These are phyloP conservation scores for Chaenogobius annularis DNA, from an alignment of 2,113 vertebrate genomes.

Conservation along the genomic window DNA sequence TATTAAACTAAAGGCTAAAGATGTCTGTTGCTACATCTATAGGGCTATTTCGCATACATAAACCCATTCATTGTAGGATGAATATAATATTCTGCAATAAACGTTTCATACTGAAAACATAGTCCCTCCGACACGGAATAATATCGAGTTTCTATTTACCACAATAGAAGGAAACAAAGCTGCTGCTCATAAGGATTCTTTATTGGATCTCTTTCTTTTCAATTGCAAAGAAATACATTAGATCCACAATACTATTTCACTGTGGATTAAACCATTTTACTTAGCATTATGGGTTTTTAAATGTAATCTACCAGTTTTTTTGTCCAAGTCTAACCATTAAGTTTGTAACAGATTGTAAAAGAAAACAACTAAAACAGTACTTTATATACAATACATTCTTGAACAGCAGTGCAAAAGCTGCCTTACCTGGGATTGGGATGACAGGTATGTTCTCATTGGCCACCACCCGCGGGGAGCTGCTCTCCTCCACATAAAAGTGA, in stretches of 20 bases:
- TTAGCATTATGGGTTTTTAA: not conserved
- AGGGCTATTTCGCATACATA: not conserved
- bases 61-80: not conserved
- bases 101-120: not conserved
- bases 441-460: constrained; percentile 95
- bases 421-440: constrained; percentile 94
- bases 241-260: not conserved
- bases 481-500: constrained; percentile 98
- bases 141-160: not conserved
- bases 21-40: not conserved
- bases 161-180: not conserved
- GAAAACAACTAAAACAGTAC: not conserved
- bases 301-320: too few relatives aligned
- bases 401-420: not conserved
- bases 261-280: not conserved
- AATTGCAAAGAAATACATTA: not conserved
- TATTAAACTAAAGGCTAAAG: not conserved
- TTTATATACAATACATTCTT: not conserved
- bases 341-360: not conserved
- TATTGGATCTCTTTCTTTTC: not conserved
- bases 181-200: not conserved
- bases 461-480: constrained; percentile 93
- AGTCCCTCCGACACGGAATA: not conserved
- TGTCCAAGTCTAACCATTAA: too few relatives aligned
- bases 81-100: not conserved